phyloP scores from a whole-genome alignment of 2,888 invertebrate species.

The Chaetogeoica ovagalla region DNA sequence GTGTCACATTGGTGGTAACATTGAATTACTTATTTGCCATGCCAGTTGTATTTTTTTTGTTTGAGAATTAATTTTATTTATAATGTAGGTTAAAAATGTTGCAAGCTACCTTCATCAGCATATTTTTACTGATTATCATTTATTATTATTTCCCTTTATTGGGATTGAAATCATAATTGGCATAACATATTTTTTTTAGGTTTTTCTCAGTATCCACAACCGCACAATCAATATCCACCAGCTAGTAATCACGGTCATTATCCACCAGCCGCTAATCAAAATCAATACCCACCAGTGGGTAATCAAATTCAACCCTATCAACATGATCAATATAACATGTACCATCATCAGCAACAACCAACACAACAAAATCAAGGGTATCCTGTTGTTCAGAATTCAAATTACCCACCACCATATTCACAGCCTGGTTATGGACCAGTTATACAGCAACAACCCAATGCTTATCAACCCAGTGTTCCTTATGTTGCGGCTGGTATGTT shows the following conservation, averaged over 20 bases:
- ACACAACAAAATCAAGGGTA: conserved; percentile 29
- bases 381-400: conserved; percentile 21
- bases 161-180: too few relatives aligned
- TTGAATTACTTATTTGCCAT: too few relatives aligned
- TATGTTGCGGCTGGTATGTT: conserved; percentile 24
- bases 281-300: conserved; percentile 21
- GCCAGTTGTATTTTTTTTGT: too few relatives aligned
- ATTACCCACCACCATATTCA: conserved; percentile 43
- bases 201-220: conserved; percentile 33
- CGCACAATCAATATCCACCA: conserved; percentile 33
- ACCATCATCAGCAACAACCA: conserved; percentile 18
- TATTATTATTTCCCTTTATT: too few relatives aligned
- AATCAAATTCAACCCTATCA: conserved; percentile 34
- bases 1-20: too few relatives aligned
- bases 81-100: neutral
- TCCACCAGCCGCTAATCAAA: conserved; percentile 7
- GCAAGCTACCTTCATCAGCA: too few relatives aligned
- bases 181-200: conserved; percentile 1
- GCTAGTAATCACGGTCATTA: conserved; percentile 19
- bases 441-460: conserved; percentile 35
- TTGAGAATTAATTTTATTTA: neutral
- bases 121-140: too few relatives aligned
- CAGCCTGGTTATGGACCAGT: conserved; percentile 33
- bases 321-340: conserved; percentile 46
- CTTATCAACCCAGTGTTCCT: conserved; percentile 36